Conservation (phyloP, 2,797 vertebrate species). For the Microtus obscurus region DNA sequence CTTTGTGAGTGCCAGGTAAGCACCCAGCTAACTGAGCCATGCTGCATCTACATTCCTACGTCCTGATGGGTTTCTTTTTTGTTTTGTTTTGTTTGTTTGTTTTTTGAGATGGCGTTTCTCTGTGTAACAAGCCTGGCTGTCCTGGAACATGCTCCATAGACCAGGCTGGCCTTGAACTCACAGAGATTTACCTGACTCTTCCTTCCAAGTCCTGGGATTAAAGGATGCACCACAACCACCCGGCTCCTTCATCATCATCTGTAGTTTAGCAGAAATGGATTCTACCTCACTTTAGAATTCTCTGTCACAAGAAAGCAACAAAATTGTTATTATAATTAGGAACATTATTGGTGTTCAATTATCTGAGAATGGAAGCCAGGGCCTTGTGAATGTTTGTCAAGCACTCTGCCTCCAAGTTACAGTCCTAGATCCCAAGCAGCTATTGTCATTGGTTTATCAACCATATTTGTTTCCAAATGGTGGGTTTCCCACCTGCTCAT, state of each 20-base stretch:
- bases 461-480: conserved; percentile 4
- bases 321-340: not conserved
- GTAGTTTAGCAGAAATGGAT: not conserved
- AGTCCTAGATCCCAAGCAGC: not conserved
- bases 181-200: not conserved
- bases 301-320: not conserved
- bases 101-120: not conserved
- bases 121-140: not conserved
- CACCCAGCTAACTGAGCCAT: not conserved
- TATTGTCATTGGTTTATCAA: not conserved
- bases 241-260: not conserved
- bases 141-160: not conserved
- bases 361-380: not conserved
- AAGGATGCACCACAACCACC: not conserved
- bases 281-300: not conserved
- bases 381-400: not conserved
- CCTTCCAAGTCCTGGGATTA: not conserved
- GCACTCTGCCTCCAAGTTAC: not conserved
- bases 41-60: not conserved
- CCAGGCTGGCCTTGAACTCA: not conserved
- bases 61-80: not conserved
- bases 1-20: not conserved
- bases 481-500: not conserved
- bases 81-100: not conserved
- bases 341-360: not conserved